Evolutionary conservation across 2,797 vertebrate species (phyloP), one percentile per base, ranked within the genome.

Genomic region (Phrynocephalus guinanensis): DNA sequence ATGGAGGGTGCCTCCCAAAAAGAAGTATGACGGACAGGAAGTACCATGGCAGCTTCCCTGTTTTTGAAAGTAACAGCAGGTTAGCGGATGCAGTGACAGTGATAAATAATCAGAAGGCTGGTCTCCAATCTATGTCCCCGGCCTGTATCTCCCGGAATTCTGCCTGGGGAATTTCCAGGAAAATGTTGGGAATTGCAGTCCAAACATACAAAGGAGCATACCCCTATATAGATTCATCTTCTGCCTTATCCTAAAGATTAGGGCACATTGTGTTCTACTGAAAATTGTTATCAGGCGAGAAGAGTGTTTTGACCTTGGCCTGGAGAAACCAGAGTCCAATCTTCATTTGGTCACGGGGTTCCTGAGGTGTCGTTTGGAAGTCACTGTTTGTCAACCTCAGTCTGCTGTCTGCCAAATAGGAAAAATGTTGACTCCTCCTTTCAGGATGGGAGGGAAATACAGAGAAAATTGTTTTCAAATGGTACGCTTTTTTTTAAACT

Each of bases 401-500:
- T 84, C 73, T 28, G 8, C 6, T n/a, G 13, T 22, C 16, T 78
- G 18, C 77, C 33, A 73, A 78, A 16, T 60, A 2, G 30, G 52
- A 67, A 60, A 52, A 50, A 33, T 50, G 30, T 1, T 10, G 28
- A 22, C 24, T 5, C 9, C 6, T 77, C 24, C 87, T 67, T 80
- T 52, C 73, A 60, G 48, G 18, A 56, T 56, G 10, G 13, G n/a
- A 30, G 68, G 1, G 22, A 56, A 72, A 71, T 77, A 30, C 11
- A 60, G 16, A 50, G 2, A 70, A 82, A 33, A 68, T 0, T 76
- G 8, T 76, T 50, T 44, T 73, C 5, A 50, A 18, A 11, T 84
- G 60, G 0, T 63, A 0, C 5, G 83, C 15, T 94, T 88, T 86
- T 80, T 81, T 56, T 87, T 15, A 90, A 56, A 48, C 44, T 88